These are phyloP conservation scores for Cataglyphis rosenhaueri DNA, from an alignment of 2,888 invertebrate genomes.

Conservation along the genomic window DNA sequence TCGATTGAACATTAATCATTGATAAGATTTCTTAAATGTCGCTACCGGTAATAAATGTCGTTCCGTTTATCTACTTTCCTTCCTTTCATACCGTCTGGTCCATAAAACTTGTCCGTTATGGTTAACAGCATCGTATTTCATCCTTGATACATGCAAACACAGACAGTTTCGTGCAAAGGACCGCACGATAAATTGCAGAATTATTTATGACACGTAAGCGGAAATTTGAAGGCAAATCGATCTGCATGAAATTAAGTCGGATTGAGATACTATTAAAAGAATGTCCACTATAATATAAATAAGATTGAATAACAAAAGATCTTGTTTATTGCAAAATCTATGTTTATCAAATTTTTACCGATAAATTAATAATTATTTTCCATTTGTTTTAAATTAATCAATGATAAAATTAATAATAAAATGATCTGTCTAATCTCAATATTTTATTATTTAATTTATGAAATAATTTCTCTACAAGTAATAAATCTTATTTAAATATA, in stretches of 20 bases:
- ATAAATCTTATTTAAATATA: background rate
- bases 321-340: background rate
- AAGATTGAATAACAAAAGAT: background rate
- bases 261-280: background rate
- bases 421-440: background rate
- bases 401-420: background rate
- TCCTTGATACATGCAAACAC: constrained; percentile 47
- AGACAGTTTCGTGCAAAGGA: constrained; percentile 42
- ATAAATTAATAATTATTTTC: background rate
- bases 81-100: constrained; percentile 51
- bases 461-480: background rate
- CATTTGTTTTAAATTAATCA: background rate
- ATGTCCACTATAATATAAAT: constrained; percentile 7
- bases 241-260: constrained; percentile 5
- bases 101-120: constrained; percentile 68
- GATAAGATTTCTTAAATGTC: constrained; percentile 69
- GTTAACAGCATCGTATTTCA: constrained; percentile 65
- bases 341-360: background rate
- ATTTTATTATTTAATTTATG: background rate
- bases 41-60: constrained; percentile 65
- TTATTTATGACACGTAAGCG: constrained; percentile 44
- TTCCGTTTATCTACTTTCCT: constrained; percentile 64
- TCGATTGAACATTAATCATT: constrained; percentile 70
- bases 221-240: constrained; percentile 33
- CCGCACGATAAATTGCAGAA: constrained; percentile 42